Evolutionary conservation across 2,888 invertebrate species (phyloP), one percentile per base, ranked within the genome.

Genomic region (Nasonovia ribisnigri): DNA sequence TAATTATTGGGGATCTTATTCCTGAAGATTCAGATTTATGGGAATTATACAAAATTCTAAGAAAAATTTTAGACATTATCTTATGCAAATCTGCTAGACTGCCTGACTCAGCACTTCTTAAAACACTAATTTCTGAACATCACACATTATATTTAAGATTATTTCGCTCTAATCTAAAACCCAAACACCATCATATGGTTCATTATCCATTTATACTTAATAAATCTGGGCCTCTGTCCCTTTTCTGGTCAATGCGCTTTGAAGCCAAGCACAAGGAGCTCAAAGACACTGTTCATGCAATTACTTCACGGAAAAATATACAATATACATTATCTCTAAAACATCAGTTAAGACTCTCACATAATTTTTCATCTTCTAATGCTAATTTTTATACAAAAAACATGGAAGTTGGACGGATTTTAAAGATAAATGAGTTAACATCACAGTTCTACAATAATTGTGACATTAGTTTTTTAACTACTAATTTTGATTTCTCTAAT

Each of bases 181-280:
- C 84, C 20, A 84, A 84, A 84, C 43, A 84, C 46, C 84, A 84
- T 84, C 84, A 84, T 86, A 46, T 84, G 42, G 24, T 43, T 24
- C 84, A 84, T 43, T 84, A 84, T 84, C 43, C 84, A 84, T 43
- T 24, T 26, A 43, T 84, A 43, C 43, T 84, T 29, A 6, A 42
- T 26, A 84, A 43, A 84, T 29, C n/a, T 26, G 84, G 43, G 13
- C 84, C 84, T 26, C 26, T 84, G 20, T 0, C 43, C 8, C 20
- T 29, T 42, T 42, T 84, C 13, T 84, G 20, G 13, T 84, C 84
- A 42, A 84, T 84, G 84, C 84, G n/a, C n/a, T n/a, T n/a, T n/a
- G n/a, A n/a, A n/a, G n/a, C n/a, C n/a, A n/a, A n/a, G n/a, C n/a
- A n/a, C 42, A n/a, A n/a, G n/a, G n/a, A n/a, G n/a, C n/a, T n/a